Conservation (phyloP, 1,140 invertebrate genomes). For the Colletes latitarsis region DNA sequence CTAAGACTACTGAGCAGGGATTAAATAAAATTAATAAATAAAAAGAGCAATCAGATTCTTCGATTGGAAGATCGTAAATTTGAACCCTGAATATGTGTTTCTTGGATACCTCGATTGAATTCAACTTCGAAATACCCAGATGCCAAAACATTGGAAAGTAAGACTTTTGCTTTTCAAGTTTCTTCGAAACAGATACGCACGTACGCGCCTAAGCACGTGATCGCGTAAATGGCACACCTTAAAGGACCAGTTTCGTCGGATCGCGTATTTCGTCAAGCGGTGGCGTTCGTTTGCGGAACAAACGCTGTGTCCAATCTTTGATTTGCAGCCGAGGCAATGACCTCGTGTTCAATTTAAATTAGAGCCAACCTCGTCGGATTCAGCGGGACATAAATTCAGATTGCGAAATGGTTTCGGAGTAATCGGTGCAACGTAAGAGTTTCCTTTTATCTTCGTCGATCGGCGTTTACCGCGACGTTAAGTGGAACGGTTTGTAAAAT, state of each 20-base stretch:
- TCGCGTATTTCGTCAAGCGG: constrained; percentile 28
- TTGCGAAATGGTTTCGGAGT: constrained; percentile 35
- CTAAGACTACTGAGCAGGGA: too few relatives aligned
- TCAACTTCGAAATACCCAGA: too few relatives aligned
- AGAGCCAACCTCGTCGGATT: constrained; percentile 1
- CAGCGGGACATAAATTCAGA: constrained; percentile 24
- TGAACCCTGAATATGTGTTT: too few relatives aligned
- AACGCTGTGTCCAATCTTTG: constrained; percentile 17
- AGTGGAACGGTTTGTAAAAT: constrained; percentile 44
- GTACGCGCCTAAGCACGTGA: constrained; percentile 10
- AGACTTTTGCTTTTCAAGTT: background rate
- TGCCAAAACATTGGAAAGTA: background rate
- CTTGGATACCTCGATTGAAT: too few relatives aligned
- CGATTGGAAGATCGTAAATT: too few relatives aligned
- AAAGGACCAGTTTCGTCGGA: constrained; percentile 12
- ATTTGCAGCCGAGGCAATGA: constrained; percentile 37
- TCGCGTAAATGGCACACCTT: background rate
- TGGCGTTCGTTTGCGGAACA: background rate
- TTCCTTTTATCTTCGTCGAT: constrained; percentile 17
- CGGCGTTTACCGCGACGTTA: constrained; percentile 8
- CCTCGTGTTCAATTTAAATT: constrained; percentile 31
- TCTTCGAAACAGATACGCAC: constrained; percentile 10
- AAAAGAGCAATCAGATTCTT: too few relatives aligned
- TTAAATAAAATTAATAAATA: too few relatives aligned
- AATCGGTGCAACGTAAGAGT: constrained; percentile 26